Evolutionary conservation across 2,888 invertebrate species (phyloP), one percentile per base, ranked within the genome.

Genomic region (Neelides folsomi): DNA sequence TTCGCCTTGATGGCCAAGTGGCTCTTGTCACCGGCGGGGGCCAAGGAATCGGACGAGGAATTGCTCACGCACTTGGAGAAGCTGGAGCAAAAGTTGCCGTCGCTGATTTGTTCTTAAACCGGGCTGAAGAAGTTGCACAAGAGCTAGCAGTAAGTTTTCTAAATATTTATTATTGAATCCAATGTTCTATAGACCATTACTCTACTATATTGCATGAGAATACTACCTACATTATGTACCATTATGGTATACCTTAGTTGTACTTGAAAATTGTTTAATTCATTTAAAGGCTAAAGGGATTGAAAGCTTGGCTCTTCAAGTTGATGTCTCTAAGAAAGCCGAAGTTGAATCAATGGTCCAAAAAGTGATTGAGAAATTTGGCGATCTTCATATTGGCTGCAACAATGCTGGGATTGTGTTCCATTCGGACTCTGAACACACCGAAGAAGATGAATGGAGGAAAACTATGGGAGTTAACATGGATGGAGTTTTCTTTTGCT

Each of bases 341-440:
- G 51, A 59, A 13, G 59, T 58, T 7, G 58, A 59, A 41, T 51
- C 47, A 12, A 62, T 62, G 61, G 56, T 62, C 0, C 45, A 52
- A 36, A 56, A 52, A 44, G 55, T 59, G 7, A 13, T 62, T 19
- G 34, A 50, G 7, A 49, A 35, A 12, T 57, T 52, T 45, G 61
- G 59, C 1, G 59, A 54, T 38, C 48, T 62, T 4, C 56, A 59
- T 38, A 59, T 61, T 47, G 61, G 54, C 16, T 47, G 52, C n/a
- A 61, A 61, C 49, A 61, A 61, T 40, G 61, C 61, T 41, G 61
- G 59, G 44, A 56, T 61, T n/a, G 55, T 54, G 9, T 52, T 55
- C 40, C 55, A 59, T 42, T 52, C 53, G 1, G 51, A 57, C 35
- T 57, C 58, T 10, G 55, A 57, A 37, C 51, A 55, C 1, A 59